Base-by-base conservation (phyloP, 2,797 vertebrate genomes). In the Oryzias dopingdopingensis region DNA sequence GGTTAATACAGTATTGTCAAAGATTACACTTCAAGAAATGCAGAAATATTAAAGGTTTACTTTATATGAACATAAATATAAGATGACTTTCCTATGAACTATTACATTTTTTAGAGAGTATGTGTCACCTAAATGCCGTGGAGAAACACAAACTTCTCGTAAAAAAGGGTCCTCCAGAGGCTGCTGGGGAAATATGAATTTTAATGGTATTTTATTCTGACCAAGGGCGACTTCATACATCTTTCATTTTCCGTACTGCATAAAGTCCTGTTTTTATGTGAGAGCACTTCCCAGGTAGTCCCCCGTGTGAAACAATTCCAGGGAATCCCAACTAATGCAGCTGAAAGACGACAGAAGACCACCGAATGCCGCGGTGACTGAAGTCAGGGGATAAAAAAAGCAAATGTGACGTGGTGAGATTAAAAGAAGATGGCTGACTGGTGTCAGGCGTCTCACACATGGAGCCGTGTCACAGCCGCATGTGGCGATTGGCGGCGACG, bases 171-270 rank as follows among this genome's bases (percentile, higher is more conserved):
- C 64, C 60, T 26, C 50, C 51, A 62, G 54, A 41, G 41, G 67
- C 79, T 59, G 76, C 63, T 59, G 65, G 66, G 72, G 76, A 56
- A 63, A 83, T 80, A 80, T 85, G 51, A 87, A 81, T 56, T 67
- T 73, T 66, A 82, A 81, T 77, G 59, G 77, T 72, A 57, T 75
- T 66, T 74, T 51, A 74, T 68, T 86, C 77, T 82, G 72, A 79
- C 73, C 76, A 74, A 65, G 69, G 41, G 60, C 81, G 76, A 83
- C 79, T 66, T 85, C 79, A 83, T 72, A 80, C 80, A 62, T 56
- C 56, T 74, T 70, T 62, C 56, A 68, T 77, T 86, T 71, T 72
- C 74, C 74, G 77, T 73, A 82, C 81, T 76, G 69, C 82, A 62
- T 15, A 12, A 57, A 59, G 42, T 45, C 64, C 32, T 62, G 49